These are phyloP conservation scores for Melanogrammus aeglefinus DNA, from an alignment of 2,797 vertebrate genomes.

Conservation along the genomic window DNA sequence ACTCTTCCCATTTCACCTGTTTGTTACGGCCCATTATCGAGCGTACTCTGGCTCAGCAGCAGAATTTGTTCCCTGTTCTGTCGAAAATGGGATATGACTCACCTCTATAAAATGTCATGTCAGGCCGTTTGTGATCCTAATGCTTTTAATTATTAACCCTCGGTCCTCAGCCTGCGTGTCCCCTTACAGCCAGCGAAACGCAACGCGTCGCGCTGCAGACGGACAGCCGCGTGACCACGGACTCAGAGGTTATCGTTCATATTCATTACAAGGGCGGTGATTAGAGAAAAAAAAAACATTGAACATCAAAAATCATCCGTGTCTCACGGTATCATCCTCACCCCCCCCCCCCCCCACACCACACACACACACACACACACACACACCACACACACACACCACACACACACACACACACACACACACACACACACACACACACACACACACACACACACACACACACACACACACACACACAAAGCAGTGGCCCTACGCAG, in stretches of 20 bases:
- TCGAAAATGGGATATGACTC: neutral
- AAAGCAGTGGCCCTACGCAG: neutral
- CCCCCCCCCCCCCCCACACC: neutral
- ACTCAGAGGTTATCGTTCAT: neutral
- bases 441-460: constrained; percentile 25
- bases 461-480: constrained; percentile 16
- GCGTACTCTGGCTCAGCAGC: neutral
- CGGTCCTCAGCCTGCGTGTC: neutral
- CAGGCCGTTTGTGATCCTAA: neutral
- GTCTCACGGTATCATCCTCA: neutral
- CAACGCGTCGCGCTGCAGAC: neutral
- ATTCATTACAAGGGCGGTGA: neutral
- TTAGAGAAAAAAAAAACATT: neutral
- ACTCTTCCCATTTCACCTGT: neutral
- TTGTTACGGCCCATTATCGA: neutral
- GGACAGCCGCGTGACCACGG: neutral
- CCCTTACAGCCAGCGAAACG: neutral
- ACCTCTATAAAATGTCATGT: neutral
- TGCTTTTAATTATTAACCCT: neutral
- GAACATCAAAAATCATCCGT: neutral
- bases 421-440: neutral
- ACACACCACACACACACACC: neutral
- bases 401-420: neutral
- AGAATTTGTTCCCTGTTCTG: neutral
- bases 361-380: neutral